These are phyloP conservation scores for Amphipyra tragopoginis DNA, from an alignment of 2,888 invertebrate species.

Conservation along the genomic window DNA sequence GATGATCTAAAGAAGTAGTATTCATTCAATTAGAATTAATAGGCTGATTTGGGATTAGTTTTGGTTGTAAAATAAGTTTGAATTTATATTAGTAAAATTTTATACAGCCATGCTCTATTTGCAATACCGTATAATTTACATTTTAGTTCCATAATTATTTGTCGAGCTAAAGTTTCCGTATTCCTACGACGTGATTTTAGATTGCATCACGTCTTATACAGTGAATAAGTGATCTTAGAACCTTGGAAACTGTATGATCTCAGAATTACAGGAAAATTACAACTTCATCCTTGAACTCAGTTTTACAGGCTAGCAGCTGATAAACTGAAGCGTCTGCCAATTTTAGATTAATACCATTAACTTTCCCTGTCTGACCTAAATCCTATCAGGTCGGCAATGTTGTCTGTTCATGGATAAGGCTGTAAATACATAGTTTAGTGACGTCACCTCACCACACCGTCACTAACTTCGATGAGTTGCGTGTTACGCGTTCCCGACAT, in stretches of 20 bases:
- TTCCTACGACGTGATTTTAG: conserved; percentile 18
- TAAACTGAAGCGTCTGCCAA: conserved; percentile 37
- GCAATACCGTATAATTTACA: too few species aligned
- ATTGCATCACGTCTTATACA: conserved; percentile 31
- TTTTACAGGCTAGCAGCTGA: conserved; percentile 8
- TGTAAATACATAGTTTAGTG: conserved; percentile 67
- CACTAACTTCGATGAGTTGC: conserved; percentile 73
- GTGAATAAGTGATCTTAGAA: conserved; percentile 36
- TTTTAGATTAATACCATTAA: conserved; percentile 42
- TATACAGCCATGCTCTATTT: too few species aligned
- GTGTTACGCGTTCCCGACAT: conserved; percentile 63
- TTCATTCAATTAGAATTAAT: too few species aligned
- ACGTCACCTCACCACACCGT: conserved; percentile 78
- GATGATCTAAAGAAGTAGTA: too few species aligned
- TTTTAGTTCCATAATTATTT: too few species aligned
- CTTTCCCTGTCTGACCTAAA: conserved; percentile 54
- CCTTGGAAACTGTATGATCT: conserved; percentile 41
- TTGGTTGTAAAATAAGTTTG: neutral
- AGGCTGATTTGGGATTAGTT: neutral
- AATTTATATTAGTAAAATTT: neutral
- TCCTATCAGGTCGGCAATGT: conserved; percentile 40
- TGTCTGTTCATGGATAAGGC: conserved; percentile 56
- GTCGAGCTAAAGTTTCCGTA: neutral
- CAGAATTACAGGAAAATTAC: conserved; percentile 37
- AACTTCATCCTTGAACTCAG: conserved; percentile 49